Conservation (phyloP, 2,797 vertebrate genomes). For the Alca torda region DNA sequence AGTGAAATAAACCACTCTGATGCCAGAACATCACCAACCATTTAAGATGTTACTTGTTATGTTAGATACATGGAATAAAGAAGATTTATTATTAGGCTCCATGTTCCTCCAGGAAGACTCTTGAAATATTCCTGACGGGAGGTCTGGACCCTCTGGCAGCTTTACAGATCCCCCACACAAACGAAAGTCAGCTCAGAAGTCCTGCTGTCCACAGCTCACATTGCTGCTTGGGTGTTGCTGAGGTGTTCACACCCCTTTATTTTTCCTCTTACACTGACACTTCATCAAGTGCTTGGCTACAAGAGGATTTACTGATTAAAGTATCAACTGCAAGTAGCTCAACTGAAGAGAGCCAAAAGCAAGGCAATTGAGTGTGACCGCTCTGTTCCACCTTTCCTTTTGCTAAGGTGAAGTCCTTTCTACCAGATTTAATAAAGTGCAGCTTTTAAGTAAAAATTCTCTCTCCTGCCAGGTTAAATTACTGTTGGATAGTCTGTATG, state of each 20-base stretch:
- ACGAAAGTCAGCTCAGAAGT: background rate
- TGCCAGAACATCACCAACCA: background rate
- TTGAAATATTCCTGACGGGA: background rate
- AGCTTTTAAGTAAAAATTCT: background rate
- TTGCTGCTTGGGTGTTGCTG: background rate
- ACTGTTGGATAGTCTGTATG: background rate
- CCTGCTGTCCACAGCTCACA: background rate
- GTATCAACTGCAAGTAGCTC: background rate
- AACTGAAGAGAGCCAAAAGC: background rate
- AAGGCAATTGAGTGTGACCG: background rate
- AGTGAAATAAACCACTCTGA: background rate
- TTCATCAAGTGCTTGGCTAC: background rate
- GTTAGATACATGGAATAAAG: background rate
- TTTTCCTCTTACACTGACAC: background rate
- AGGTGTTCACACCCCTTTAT: background rate
- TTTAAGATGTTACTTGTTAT: background rate
- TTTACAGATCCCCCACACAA: background rate
- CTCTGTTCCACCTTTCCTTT: background rate
- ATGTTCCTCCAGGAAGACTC: background rate
- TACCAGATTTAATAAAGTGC: background rate
- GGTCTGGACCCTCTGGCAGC: background rate
- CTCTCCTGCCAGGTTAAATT: background rate
- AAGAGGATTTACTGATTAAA: background rate
- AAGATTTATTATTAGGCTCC: background rate
- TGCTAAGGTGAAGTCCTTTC: background rate